Evolutionary conservation across 1,140 invertebrate species (phyloP), one percentile per base, ranked within the genome.

Genomic region (Oncopodura yosiiana): DNA sequence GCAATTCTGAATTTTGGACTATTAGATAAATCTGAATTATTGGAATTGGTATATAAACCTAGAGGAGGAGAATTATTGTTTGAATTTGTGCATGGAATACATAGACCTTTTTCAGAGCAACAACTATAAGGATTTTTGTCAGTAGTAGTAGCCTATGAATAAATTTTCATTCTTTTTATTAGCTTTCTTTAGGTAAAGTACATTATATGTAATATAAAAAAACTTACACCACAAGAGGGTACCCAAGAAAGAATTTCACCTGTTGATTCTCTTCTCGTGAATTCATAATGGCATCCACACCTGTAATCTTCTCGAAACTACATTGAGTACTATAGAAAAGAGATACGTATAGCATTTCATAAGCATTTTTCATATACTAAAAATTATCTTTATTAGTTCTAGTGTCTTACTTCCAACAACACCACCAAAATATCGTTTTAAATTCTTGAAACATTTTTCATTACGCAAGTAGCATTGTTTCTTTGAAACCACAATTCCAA

Each of bases 231-330:
- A 39, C 56, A 29, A 53, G 60, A 51, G 18, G 60, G 49, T 21
- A 39, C 43, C 60, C 56, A 62, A 8, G 37, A 6, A 8, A 49
- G 41, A 2, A 42, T 26, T 6, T 58, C 36, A 0, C 49, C 49
- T 30, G 55, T 41, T 4, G 41, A 38, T 5, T 36, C 42, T 18
- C 12, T 46, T 30, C 60, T 36, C 2, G 34, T 54, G 26, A 62
- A 56, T 3, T 48, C 52, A 32, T 58, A 62, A 36, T 62, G 51
- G 26, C 60, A 62, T 12, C 60, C 60, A 48, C 60, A 62, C 6
- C 45, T 44, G 37, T 56, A 58, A 32, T 62, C 56, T 46, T 62
- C 60, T 38, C 56, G 21, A n/a, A 0, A 58, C 50, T 0, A 59
- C 56, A 16, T 50, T 54, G 12, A 62, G 16, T 12, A 62, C 60